phyloP scores from a whole-genome alignment of 2,113 vertebrate species.

The Sebastes fasciatus region DNA sequence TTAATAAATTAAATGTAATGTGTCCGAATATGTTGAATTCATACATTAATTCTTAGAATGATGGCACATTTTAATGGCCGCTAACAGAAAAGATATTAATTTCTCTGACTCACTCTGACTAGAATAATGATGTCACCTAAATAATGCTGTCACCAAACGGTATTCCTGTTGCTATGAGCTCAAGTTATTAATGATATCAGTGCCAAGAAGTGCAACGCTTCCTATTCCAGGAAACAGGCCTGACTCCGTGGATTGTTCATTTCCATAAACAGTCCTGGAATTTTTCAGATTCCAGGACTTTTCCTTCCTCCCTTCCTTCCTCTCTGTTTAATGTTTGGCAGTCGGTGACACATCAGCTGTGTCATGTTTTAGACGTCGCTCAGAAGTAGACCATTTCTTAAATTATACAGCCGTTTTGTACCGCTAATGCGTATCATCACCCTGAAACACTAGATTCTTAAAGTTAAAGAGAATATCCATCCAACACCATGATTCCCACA shows the following conservation, averaged over 20 bases:
- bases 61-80: background rate
- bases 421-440: background rate
- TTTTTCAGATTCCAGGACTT: constrained; percentile 79
- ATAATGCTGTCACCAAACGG: constrained; percentile 32
- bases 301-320: constrained; percentile 75
- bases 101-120: constrained; percentile 23
- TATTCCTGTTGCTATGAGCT: constrained; percentile 57
- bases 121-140: constrained; percentile 33
- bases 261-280: constrained; percentile 83
- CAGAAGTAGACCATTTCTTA: no score
- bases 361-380: constrained; percentile 46
- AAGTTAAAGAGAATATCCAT: no score
- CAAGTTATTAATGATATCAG: constrained; percentile 54
- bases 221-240: constrained; percentile 77
- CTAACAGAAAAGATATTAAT: background rate
- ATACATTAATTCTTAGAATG: background rate
- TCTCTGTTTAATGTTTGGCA: constrained; percentile 70
- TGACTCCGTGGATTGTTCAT: constrained; percentile 70
- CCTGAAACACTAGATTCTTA: background rate
- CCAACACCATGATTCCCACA: no score
- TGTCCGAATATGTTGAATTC: no score
- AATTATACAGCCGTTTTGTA: background rate
- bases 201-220: constrained; percentile 64
- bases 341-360: constrained; percentile 48
- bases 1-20: background rate